phyloP scores from a whole-genome alignment of 2,113 vertebrate genomes.

The Scolopax mira region DNA sequence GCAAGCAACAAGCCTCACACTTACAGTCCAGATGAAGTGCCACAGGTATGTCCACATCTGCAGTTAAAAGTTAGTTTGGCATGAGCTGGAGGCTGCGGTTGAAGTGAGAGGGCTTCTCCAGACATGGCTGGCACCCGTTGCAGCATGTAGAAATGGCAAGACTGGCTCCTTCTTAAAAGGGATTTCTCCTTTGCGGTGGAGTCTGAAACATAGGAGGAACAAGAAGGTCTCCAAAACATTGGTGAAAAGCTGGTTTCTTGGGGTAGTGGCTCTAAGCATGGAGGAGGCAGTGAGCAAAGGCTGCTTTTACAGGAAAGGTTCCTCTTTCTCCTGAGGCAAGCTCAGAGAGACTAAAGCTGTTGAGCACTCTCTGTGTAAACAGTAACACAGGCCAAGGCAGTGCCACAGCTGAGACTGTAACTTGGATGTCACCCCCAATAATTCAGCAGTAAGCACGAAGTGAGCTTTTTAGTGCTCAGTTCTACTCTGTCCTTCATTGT shows the following conservation, averaged over 20 bases:
- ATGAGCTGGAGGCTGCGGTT: not conserved
- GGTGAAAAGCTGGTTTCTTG: not conserved
- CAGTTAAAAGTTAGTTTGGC: not conserved
- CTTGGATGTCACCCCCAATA: not conserved
- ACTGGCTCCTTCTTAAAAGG: not conserved
- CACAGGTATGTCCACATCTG: slow-evolving; percentile 72
- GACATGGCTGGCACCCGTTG: accelerated
- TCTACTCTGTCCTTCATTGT: not conserved
- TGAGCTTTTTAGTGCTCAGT: not conserved
- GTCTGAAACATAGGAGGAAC: not conserved
- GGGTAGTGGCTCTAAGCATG: not conserved
- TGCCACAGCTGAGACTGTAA: not conserved
- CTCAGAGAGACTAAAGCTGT: not conserved
- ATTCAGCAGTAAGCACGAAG: not conserved
- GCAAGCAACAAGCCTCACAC: slow-evolving; percentile 73
- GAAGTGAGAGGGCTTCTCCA: not conserved
- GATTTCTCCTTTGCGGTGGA: not conserved
- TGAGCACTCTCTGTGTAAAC: not conserved
- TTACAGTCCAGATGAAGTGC: slow-evolving; percentile 72
- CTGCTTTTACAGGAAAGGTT: accelerated
- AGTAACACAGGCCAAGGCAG: not conserved
- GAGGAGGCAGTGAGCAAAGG: not conserved
- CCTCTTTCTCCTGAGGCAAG: not conserved
- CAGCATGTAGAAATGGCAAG: not conserved
- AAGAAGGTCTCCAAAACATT: not conserved